phyloP scores from a whole-genome alignment of 35 echinoderm and acorn worm genomes.

The Patiria miniata region DNA sequence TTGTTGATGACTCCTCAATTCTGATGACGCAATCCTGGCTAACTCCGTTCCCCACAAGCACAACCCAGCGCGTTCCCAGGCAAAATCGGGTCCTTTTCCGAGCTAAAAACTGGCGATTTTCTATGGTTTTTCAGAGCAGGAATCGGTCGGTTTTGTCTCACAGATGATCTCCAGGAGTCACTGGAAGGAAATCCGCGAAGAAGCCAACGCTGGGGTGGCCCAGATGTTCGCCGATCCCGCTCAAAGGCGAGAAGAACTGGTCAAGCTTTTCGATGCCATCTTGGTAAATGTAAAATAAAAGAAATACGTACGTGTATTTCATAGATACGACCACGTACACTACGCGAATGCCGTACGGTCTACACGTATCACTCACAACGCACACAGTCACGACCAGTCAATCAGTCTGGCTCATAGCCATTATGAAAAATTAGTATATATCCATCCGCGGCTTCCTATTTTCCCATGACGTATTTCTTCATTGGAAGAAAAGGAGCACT shows the following conservation, averaged over 20 bases:
- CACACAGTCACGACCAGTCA: not conserved
- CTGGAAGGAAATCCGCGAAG: not conserved
- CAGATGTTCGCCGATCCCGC: slow-evolving; percentile 38
- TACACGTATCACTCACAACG: not conserved
- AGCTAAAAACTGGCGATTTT: not conserved
- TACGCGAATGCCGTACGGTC: not conserved
- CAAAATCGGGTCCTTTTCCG: not conserved
- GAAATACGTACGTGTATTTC: not conserved
- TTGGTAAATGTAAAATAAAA: not conserved
- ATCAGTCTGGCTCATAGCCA: slow-evolving; percentile 9
- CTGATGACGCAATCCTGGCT: slow-evolving; percentile 27
- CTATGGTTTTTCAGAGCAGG: not conserved
- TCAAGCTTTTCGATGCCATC: not conserved
- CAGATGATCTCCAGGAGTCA: slow-evolving; percentile 10
- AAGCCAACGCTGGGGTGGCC: slow-evolving; percentile 26
- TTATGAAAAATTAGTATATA: not conserved
- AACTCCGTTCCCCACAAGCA: not conserved
- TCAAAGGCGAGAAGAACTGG: slow-evolving; percentile 21
- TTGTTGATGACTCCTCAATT: not conserved
- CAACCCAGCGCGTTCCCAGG: not conserved
- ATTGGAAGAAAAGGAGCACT: not conserved
- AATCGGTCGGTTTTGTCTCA: not conserved
- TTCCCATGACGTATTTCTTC: slow-evolving; percentile 26
- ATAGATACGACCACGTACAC: not conserved
- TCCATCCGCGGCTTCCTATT: not conserved